phyloP scores from a whole-genome alignment of 1,140 invertebrate species.

The Calephelis nemesis region DNA sequence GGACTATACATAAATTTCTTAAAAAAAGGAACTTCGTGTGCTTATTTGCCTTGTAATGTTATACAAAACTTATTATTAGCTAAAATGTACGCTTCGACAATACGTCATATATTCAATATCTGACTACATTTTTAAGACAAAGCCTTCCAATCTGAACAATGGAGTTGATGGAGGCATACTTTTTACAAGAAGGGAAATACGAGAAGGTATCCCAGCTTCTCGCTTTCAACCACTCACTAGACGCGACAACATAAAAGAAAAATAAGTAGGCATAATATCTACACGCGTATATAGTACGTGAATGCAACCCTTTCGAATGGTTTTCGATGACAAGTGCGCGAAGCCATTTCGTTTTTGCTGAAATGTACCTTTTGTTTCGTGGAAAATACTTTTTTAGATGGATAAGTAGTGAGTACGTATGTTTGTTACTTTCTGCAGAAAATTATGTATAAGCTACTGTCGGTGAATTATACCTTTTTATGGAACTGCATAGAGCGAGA shows the following conservation, averaged over 20 bases:
- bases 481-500: too few species aligned
- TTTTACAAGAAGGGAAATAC: slow-evolving; percentile 66
- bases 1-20: too few species aligned
- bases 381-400: slow-evolving; percentile 50
- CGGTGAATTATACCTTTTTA: neutral
- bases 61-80: too few species aligned
- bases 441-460: neutral
- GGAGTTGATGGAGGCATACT: slow-evolving; percentile 55
- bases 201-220: slow-evolving; percentile 54
- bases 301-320: slow-evolving; percentile 66
- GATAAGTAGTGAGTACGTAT: slow-evolving; percentile 36
- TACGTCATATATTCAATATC: slow-evolving; percentile 42
- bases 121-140: slow-evolving; percentile 58
- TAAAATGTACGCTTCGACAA: neutral
- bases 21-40: too few species aligned
- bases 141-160: slow-evolving; percentile 64
- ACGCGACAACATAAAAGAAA: slow-evolving; percentile 63
- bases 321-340: slow-evolving; percentile 74
- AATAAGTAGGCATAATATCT: slow-evolving; percentile 48
- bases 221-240: slow-evolving; percentile 71
- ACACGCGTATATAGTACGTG: slow-evolving; percentile 34
- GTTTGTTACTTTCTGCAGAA: slow-evolving; percentile 1
- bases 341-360: slow-evolving; percentile 66
- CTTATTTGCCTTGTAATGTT: too few species aligned
- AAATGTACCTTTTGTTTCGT: slow-evolving; percentile 70